A percentile compares a stretch with the other conserved stretches of the same genome.
phyloP scores from a whole-genome alignment of 2,797 vertebrate species.

The Pseudocheirus occidentalis region DNA sequence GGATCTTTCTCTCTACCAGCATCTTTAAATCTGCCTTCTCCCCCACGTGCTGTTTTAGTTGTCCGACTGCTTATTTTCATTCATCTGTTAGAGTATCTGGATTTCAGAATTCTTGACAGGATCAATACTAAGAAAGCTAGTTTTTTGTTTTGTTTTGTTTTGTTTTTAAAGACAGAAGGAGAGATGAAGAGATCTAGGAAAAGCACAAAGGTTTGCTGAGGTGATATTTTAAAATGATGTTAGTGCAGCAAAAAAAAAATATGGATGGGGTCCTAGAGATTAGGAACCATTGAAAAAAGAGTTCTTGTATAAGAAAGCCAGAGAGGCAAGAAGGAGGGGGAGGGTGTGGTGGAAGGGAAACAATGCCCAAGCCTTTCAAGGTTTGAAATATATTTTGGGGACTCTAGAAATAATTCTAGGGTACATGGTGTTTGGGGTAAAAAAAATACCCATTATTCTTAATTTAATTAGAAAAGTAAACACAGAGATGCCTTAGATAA shows the following conservation, averaged over 20 bases:
- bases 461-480: too few relatives aligned
- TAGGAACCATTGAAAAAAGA: background rate
- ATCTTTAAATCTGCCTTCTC: background rate
- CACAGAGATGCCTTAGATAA: too few relatives aligned
- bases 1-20: background rate
- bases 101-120: constrained; percentile 66
- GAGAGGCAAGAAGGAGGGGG: background rate
- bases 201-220: constrained; percentile 48
- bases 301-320: constrained; percentile 20
- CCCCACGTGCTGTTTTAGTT: constrained; percentile 21
- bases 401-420: background rate
- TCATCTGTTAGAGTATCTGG: constrained; percentile 53
- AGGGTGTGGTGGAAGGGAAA: background rate
- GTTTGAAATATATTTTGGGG: background rate
- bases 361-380: background rate
- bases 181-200: constrained; percentile 68
- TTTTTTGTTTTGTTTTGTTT: constrained; percentile 25
- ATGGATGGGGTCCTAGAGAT: constrained; percentile 3
- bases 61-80: constrained; percentile 54
- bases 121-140: constrained; percentile 54
- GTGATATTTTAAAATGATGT: constrained; percentile 50
- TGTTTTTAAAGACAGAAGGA: constrained; percentile 47
- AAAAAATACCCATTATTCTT: too few relatives aligned
- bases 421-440: too few relatives aligned
- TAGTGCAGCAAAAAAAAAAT: constrained; percentile 31